Conservation (phyloP, 2,888 invertebrate genomes). For the Ormyrus labotus region DNA sequence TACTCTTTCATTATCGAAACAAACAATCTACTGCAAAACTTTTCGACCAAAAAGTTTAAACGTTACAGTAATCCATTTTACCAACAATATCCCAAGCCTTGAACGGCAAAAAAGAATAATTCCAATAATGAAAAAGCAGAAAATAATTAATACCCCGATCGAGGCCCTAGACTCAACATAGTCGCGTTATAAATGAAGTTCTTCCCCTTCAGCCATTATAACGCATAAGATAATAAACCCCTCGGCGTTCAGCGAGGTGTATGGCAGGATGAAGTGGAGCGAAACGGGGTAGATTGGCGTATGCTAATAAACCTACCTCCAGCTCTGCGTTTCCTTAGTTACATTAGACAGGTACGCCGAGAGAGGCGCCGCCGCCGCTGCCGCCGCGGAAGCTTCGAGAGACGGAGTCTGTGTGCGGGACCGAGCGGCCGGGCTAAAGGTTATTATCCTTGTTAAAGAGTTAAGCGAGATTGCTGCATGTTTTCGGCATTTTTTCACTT, state of each 20-base stretch:
- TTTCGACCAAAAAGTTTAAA: too few species aligned
- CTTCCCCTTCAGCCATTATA: slow-evolving; percentile 33
- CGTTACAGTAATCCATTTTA: too few species aligned
- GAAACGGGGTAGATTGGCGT: slow-evolving; percentile 70
- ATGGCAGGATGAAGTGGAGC: slow-evolving; percentile 71
- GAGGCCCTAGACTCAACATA: too few species aligned
- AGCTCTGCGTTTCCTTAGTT: slow-evolving; percentile 70
- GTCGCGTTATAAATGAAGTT: too few species aligned
- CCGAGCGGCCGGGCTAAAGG: slow-evolving; percentile 50
- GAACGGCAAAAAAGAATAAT: too few species aligned
- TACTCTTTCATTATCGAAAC: too few species aligned
- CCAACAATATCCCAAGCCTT: too few species aligned
- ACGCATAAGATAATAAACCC: slow-evolving; percentile 72
- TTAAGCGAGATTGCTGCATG: neutral
- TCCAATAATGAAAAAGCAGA: too few species aligned
- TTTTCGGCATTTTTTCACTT: too few species aligned
- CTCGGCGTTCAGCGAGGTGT: slow-evolving; percentile 73
- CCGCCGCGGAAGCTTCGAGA: neutral
- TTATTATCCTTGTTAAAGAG: slow-evolving; percentile 52
- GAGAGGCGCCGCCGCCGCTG: neutral
- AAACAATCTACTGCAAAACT: too few species aligned
- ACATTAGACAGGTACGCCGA: slow-evolving; percentile 63
- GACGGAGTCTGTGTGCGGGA: too few species aligned
- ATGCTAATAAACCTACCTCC: slow-evolving; percentile 72
- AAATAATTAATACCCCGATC: too few species aligned